Base-by-base conservation (phyloP, 2,888 invertebrate species). In the Stenichneumon culpator region DNA sequence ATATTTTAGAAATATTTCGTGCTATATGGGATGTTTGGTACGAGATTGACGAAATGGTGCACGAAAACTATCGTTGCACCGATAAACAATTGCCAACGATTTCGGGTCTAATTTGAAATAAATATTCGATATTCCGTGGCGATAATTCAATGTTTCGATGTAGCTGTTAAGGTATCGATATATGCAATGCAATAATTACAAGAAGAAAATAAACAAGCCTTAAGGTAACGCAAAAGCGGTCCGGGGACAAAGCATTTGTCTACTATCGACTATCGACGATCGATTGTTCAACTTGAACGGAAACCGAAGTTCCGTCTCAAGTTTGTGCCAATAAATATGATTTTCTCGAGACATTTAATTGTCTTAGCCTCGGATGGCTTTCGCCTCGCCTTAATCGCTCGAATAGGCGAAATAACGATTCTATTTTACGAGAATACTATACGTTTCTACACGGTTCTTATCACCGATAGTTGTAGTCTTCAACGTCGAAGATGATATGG, bases 111-210 rank as follows among this genome's bases (percentile, higher is more conserved):
- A 81, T 60, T 69, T 52, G 54, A 72, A 50, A 70, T 70, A 52
- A 52, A 72, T 84, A 78, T 22, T 77, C 47, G 77, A 80, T 77
- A 69, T 80, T 83, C 68, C 75, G 79, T 83, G 88, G 87, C 87
- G 87, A 88, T 88, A 88, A 88, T 83, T 86, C 81, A 73, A 83
- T 85, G 79, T 85, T 87, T 86, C 80, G 79, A 82, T 83, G 54
- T 79, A 78, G 74, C 63, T 78, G 47, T 78, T 86, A 82, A 82
- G 73, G 19, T 86, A 78, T 77, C 82, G n/a, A 86, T 86, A 73
- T 78, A 82, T 19, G 73, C 79, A 67, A 85, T 87, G 83, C 86
- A 87, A 87, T 85, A 84, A 87, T 69, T 70, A 67, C 70, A 50
- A 65, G 44, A 60, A 11, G 36, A 50, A 28, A 44, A 25, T 36